Evolutionary conservation across 2,888 invertebrate species (phyloP), one percentile per base, ranked within the genome.

Genomic region (Nemotelus nigrinus): DNA sequence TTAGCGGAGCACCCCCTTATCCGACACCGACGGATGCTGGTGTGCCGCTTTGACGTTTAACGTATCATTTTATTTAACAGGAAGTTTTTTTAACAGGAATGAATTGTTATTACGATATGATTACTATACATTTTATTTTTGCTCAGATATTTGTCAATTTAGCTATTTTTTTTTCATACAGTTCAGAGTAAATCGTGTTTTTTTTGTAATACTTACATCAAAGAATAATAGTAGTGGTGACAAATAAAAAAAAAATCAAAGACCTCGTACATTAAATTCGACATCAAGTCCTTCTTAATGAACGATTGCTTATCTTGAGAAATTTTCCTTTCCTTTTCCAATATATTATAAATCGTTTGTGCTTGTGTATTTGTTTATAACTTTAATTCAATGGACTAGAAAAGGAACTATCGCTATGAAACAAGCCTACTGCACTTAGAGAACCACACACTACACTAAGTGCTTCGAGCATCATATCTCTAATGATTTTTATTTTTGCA

Each of bases 51-150:
- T 25, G 25, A 25, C 25, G 25, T 25, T 25, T 25, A 25, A 25
- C 1, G 25, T 25, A 25, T 25, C n/a, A n/a, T n/a, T n/a, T n/a
- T 25, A 25, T 25, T 25, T 25, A 25, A 25, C 25, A 25, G 25
- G 0, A 25, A 25, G 25, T 25, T 25, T 25, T 25, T 25, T 25
- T 25, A 74, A 74, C 74, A 74, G 74, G 74, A 74, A 74, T 74
- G 74, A 74, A 74, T 74, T 63, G 60, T 74, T 74, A 74, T 74
- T 74, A 74, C 72, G 60, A 45, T 74, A 74, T 74, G 57, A 74
- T 74, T 63, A 74, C 74, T 74, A 68, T 74, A 74, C 74, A 74
- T 63, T 60, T 74, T 72, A 72, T 72, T 58, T 53, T 58, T 72
- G 70, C 44, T 72, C 74, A 48, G 60, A 74, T 48, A 57, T 72